Conservation (phyloP, 2,113 vertebrate species). For the Chionomys nivalis region DNA sequence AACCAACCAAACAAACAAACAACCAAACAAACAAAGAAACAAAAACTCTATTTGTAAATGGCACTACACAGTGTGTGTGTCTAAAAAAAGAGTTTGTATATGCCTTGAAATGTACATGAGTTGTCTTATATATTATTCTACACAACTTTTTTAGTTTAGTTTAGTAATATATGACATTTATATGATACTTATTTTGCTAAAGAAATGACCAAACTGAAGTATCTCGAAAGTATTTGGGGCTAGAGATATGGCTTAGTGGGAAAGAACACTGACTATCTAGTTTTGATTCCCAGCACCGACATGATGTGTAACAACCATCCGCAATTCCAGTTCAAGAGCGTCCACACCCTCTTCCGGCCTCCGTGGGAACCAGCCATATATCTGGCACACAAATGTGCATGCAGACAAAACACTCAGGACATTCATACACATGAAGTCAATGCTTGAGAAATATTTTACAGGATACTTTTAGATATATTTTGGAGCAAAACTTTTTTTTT, state of each 20-base stretch:
- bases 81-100: background rate
- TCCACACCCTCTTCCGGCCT: background rate
- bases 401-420: background rate
- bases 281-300: background rate
- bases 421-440: background rate
- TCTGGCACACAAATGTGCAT: background rate
- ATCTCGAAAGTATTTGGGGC: background rate
- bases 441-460: background rate
- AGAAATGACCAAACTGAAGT: constrained; percentile 24
- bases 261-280: background rate
- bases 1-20: background rate
- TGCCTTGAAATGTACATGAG: background rate
- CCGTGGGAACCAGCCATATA: background rate
- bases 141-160: background rate
- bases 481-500: background rate
- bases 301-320: too few species aligned
- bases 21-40: background rate
- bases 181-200: constrained; percentile 38
- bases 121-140: background rate
- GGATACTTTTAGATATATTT: constrained; percentile 14
- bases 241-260: background rate
- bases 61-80: background rate
- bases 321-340: background rate
- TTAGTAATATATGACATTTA: background rate
- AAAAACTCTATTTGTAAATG: background rate